Evolutionary conservation across 2,888 invertebrate genomes (phyloP).

Genomic region (Aspidapion aeneum): DNA sequence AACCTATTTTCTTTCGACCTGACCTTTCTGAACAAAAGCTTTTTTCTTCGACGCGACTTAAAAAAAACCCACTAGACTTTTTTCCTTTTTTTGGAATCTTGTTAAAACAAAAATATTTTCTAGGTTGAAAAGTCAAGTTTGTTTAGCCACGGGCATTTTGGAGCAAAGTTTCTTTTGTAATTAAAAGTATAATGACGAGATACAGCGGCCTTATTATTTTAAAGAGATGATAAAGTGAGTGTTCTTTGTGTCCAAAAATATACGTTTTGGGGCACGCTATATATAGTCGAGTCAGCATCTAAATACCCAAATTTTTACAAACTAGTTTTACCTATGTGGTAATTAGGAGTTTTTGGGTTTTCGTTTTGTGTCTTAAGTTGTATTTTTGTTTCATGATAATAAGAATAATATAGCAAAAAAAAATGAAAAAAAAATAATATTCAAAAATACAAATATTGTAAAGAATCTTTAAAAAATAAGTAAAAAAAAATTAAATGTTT

Average conservation of each 20-base stretch:
- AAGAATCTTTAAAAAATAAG: too few species aligned
- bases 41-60: too few species aligned
- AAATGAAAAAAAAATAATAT: too few species aligned
- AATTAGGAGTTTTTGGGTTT: neutral
- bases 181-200: neutral
- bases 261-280: neutral
- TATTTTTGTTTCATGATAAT: neutral
- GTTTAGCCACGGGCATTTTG: neutral
- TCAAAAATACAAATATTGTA: too few species aligned
- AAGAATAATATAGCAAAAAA: too few species aligned
- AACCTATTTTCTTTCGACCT: too few species aligned
- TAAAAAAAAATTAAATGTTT: too few species aligned
- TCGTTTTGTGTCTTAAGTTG: neutral
- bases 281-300: too few species aligned
- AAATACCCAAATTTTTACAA: too few species aligned
- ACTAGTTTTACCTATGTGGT: too few species aligned
- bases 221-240: neutral
- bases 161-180: neutral
- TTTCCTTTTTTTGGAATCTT: neutral
- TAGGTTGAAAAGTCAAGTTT: neutral
- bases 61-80: too few species aligned
- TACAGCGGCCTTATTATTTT: neutral
- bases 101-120: neutral
- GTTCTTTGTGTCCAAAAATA: neutral
- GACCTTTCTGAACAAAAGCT: too few species aligned